A percentile compares a stretch with the other conserved stretches of the same genome.
Conservation (phyloP, 1,140 invertebrate genomes). For the Leptopilina boulardi region DNA sequence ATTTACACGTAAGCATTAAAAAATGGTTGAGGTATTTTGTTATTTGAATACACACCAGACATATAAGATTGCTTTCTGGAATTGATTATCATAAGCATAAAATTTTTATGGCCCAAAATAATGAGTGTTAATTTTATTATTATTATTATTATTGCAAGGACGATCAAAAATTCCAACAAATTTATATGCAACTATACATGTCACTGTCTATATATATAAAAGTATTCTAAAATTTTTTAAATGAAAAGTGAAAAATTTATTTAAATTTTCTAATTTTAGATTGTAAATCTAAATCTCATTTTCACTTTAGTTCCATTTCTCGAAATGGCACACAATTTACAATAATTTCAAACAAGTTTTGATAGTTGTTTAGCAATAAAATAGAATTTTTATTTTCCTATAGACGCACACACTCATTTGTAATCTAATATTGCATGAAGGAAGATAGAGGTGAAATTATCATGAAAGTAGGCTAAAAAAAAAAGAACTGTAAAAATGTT, state of each 20-base stretch:
- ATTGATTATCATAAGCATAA: constrained; percentile 23
- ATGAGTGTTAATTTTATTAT: constrained; percentile 9
- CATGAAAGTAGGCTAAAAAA: neutral
- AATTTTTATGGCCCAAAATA: constrained; percentile 6
- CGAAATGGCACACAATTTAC: neutral
- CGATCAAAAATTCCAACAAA: neutral
- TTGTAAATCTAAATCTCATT: no score
- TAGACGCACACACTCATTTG: neutral
- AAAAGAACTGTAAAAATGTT: constrained; percentile 12
- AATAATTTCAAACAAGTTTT: neutral
- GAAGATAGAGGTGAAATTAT: constrained; percentile 1
- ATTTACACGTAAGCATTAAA: neutral
- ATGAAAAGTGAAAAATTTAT: no score
- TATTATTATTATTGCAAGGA: constrained; percentile 9
- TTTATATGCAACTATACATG: neutral
- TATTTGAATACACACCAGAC: neutral
- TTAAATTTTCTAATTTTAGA: neutral
- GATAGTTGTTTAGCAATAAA: constrained; percentile 9
- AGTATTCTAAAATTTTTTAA: no score
- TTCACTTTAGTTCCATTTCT: no score
- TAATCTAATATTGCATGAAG: constrained; percentile 17
- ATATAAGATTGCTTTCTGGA: constrained; percentile 2
- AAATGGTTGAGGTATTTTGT: neutral
- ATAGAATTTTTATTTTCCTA: neutral
- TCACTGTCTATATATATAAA: neutral